Conservation (phyloP, 1,140 invertebrate species). For the Spodoptera litura region DNA sequence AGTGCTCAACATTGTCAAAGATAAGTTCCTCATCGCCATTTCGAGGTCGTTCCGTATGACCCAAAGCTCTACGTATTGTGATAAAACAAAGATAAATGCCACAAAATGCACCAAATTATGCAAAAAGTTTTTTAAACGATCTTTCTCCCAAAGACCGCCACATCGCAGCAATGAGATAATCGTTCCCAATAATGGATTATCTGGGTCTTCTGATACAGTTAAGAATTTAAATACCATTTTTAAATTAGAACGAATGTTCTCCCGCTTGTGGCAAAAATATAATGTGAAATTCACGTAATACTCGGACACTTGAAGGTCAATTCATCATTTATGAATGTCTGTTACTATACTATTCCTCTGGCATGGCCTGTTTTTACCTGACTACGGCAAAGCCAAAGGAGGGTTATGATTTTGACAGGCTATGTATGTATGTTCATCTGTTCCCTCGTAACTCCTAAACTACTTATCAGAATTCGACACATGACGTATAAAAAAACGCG, state of each 20-base stretch:
- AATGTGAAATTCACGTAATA: conserved; percentile 6
- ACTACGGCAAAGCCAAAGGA: too few relatives aligned
- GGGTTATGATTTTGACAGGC: too few relatives aligned
- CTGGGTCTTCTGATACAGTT: conserved; percentile 57
- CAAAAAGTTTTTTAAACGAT: conserved; percentile 49
- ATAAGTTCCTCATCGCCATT: conserved; percentile 70
- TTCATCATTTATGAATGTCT: background rate
- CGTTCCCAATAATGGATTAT: conserved; percentile 69
- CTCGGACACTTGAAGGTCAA: background rate
- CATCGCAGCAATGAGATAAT: conserved; percentile 66
- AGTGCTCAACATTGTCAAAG: conserved; percentile 73
- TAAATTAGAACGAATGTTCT: background rate
- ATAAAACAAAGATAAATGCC: conserved; percentile 69
- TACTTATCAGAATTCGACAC: too few relatives aligned
- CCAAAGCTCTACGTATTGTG: conserved; percentile 75
- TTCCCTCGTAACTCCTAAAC: too few relatives aligned
- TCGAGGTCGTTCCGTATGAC: conserved; percentile 65
- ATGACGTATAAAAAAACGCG: too few relatives aligned
- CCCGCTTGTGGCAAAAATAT: background rate
- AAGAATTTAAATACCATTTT: conserved; percentile 15
- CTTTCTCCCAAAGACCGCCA: conserved; percentile 72
- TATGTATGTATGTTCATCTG: too few relatives aligned
- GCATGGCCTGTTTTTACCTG: background rate
- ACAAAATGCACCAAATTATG: conserved; percentile 66
- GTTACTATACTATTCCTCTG: background rate